Evolutionary conservation across 2,797 vertebrate genomes (phyloP).

Genomic region (Silurus lanzhouensis): DNA sequence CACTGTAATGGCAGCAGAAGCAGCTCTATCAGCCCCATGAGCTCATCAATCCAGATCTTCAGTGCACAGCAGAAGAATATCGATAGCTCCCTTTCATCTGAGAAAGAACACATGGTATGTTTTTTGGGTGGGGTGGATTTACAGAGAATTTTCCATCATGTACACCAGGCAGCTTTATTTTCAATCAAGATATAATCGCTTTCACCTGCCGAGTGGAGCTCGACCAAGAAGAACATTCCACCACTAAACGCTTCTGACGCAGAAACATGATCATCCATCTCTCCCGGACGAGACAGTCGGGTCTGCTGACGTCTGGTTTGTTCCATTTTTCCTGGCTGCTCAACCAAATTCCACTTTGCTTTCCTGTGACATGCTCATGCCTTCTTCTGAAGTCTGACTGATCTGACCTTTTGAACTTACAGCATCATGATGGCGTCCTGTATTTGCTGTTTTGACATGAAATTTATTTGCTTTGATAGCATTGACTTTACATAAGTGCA

Average conservation of each 20-base stretch:
- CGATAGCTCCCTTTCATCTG: neutral
- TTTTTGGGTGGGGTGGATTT: neutral
- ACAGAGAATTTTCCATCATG: neutral
- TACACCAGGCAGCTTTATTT: neutral
- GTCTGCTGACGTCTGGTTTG: neutral
- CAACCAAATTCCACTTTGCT: neutral
- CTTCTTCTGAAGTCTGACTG: neutral
- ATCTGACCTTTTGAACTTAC: neutral
- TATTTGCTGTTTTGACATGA: too few species aligned
- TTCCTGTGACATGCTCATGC: neutral
- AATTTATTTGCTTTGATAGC: neutral
- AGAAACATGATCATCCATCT: neutral
- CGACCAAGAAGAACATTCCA: neutral
- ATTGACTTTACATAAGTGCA: neutral
- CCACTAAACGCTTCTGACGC: neutral
- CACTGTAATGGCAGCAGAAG: neutral
- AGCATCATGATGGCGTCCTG: too few species aligned
- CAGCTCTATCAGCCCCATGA: neutral
- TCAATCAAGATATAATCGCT: neutral
- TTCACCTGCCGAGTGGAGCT: constrained; percentile 3
- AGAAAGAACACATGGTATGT: neutral
- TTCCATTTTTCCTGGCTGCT: neutral
- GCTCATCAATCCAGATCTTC: neutral
- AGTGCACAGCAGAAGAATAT: neutral
- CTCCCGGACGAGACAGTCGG: neutral